A percentile compares a stretch with the other conserved stretches of the same genome.
These are phyloP conservation scores for Guaruba guarouba DNA, from an alignment of 2,113 vertebrate genomes.

Conservation along the genomic window DNA sequence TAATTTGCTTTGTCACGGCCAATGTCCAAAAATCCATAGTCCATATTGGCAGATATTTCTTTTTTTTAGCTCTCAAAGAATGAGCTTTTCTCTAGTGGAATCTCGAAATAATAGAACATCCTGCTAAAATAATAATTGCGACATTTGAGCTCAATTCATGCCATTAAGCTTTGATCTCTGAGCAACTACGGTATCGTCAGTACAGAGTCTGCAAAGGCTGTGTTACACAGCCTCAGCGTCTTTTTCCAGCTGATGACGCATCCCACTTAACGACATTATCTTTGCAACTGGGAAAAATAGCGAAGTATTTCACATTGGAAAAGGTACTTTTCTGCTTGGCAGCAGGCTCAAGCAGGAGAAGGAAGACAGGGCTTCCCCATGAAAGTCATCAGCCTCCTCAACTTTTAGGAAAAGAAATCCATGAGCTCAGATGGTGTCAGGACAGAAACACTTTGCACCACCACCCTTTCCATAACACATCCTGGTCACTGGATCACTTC, in stretches of 20 bases:
- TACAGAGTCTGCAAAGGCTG: neutral
- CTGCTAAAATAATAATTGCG: conserved; percentile 12
- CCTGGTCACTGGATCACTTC: neutral
- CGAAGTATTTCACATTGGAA: neutral
- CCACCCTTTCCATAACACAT: neutral
- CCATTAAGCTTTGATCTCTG: conserved; percentile 32
- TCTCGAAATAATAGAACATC: conserved; percentile 19
- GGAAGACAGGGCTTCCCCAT: neutral
- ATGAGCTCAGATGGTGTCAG: neutral
- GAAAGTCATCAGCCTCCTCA: neutral
- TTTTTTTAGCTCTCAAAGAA: conserved; percentile 8
- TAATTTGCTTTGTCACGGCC: conserved; percentile 21
- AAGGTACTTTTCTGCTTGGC: neutral
- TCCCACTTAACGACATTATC: neutral
- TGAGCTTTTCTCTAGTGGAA: neutral
- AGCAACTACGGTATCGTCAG: neutral
- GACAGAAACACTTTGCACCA: neutral
- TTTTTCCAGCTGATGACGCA: neutral
- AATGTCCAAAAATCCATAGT: conserved; percentile 58
- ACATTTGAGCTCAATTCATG: conserved; percentile 26
- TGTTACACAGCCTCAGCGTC: neutral
- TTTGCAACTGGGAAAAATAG: neutral
- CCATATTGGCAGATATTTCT: neutral
- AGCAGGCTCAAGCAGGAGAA: neutral
- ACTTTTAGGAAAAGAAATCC: neutral